Evolutionary conservation across 1,140 invertebrate species (phyloP).

Genomic region (Rhopalosiphum maidis): DNA sequence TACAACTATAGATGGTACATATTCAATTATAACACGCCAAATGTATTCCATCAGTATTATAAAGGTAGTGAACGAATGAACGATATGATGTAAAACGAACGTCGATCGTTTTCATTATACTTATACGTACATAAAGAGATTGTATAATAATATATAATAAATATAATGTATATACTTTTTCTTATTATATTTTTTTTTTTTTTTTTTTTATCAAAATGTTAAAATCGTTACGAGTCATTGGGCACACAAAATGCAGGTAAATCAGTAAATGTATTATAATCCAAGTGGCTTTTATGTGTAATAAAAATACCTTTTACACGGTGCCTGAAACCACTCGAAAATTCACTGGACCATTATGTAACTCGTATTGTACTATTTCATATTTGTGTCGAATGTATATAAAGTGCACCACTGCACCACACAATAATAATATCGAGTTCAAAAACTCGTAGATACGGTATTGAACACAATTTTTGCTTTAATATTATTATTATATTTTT

Average conservation of each 20-base stretch:
- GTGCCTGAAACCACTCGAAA: slow-evolving; percentile 49
- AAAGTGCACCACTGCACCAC: background rate
- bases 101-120: background rate
- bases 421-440: slow-evolving; percentile 26
- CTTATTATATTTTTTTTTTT: background rate
- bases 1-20: background rate
- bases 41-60: background rate
- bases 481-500: slow-evolving; percentile 28
- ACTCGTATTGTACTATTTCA: slow-evolving; percentile 21
- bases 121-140: background rate
- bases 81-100: background rate
- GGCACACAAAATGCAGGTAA: slow-evolving; percentile 2
- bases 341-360: slow-evolving; percentile 43
- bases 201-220: slow-evolving; percentile 6
- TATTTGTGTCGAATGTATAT: background rate
- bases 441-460: background rate
- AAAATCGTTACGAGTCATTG: slow-evolving; percentile 42
- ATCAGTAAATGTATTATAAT: slow-evolving; percentile 38
- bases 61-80: background rate
- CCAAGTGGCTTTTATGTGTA: slow-evolving; percentile 20
- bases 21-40: background rate
- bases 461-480: slow-evolving; percentile 9
- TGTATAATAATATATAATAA: background rate
- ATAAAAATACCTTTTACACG: slow-evolving; percentile 43
- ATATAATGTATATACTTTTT: background rate